A percentile compares a stretch with the other conserved stretches of the same genome.
Evolutionary conservation across 1,140 invertebrate genomes (phyloP).

Genomic region (Aphaenogaster rudis): DNA sequence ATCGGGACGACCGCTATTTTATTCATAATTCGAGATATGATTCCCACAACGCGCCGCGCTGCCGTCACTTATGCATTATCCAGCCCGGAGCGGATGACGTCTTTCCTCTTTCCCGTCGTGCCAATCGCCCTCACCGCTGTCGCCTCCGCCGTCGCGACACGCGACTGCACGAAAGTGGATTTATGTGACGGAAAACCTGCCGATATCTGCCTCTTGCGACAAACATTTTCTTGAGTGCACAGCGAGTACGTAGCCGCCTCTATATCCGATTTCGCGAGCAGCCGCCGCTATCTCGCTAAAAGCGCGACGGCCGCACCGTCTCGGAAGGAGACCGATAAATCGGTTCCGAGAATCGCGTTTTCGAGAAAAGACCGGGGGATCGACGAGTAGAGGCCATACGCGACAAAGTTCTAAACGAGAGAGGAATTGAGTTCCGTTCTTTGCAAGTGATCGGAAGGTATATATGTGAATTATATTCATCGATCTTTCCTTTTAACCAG

Average conservation of each 20-base stretch:
- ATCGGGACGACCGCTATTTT: conserved; percentile 63
- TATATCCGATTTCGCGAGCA: conserved; percentile 48
- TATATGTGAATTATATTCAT: background rate
- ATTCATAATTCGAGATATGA: conserved; percentile 71
- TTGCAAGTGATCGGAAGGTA: conserved; percentile 13
- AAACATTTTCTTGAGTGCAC: conserved; percentile 62
- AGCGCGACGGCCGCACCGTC: background rate
- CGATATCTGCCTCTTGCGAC: conserved; percentile 59
- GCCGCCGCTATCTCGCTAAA: conserved; percentile 56
- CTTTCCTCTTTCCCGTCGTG: conserved; percentile 24
- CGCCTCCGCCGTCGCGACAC: conserved; percentile 3
- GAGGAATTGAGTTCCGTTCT: background rate
- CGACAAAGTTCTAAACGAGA: conserved; percentile 16
- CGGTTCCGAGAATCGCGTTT: conserved; percentile 42
- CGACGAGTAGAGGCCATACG: background rate
- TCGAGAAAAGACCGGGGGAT: conserved; percentile 1
- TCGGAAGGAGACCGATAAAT: conserved; percentile 50
- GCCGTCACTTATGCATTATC: conserved; percentile 67
- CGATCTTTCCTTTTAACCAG: background rate
- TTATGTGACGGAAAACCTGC: conserved; percentile 63
- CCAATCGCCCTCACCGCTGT: background rate
- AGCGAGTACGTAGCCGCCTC: background rate
- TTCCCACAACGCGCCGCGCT: conserved; percentile 29
- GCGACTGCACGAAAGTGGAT: conserved; percentile 58
- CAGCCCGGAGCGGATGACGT: conserved; percentile 40